phyloP scores from a whole-genome alignment of 2,888 invertebrate genomes.

The Amphipyra berbera region DNA sequence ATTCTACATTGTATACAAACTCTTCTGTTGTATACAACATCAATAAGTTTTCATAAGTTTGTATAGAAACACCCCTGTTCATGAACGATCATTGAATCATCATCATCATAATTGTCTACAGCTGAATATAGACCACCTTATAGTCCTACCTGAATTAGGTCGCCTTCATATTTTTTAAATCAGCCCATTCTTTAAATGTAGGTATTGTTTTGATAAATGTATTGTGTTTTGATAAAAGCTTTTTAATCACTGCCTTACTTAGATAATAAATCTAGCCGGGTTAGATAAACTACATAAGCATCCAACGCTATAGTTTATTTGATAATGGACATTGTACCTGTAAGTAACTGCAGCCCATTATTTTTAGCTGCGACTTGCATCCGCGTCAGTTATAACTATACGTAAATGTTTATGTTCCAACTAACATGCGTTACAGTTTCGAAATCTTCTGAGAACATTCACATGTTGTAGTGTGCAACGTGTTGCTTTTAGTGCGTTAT shows the following conservation, averaged over 20 bases:
- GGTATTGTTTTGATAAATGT: too few relatives aligned
- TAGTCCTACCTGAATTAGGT: too few relatives aligned
- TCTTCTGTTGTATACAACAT: too few relatives aligned
- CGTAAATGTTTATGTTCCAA: constrained; percentile 85
- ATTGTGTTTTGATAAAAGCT: constrained; percentile 19
- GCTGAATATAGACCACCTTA: too few relatives aligned
- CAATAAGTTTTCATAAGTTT: too few relatives aligned
- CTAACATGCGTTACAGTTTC: constrained; percentile 78
- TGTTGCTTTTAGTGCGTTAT: constrained; percentile 55
- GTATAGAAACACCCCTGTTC: too few relatives aligned
- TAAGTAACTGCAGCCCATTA: constrained; percentile 71
- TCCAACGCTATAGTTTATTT: constrained; percentile 31
- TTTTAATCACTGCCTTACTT: constrained; percentile 37
- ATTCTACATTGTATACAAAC: too few relatives aligned
- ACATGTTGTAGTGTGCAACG: constrained; percentile 58
- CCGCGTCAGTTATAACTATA: constrained; percentile 79
- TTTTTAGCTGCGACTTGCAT: constrained; percentile 78
- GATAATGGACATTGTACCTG: constrained; percentile 53
- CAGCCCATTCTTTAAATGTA: constrained; percentile 2
- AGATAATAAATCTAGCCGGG: constrained; percentile 35
- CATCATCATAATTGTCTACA: background rate
- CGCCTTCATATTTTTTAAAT: background rate
- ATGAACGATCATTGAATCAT: too few relatives aligned
- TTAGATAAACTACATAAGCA: constrained; percentile 35
- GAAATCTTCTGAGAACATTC: constrained; percentile 80